These are phyloP conservation scores for Malurus elegans DNA, from an alignment of 2,113 vertebrate genomes.

Conservation along the genomic window DNA sequence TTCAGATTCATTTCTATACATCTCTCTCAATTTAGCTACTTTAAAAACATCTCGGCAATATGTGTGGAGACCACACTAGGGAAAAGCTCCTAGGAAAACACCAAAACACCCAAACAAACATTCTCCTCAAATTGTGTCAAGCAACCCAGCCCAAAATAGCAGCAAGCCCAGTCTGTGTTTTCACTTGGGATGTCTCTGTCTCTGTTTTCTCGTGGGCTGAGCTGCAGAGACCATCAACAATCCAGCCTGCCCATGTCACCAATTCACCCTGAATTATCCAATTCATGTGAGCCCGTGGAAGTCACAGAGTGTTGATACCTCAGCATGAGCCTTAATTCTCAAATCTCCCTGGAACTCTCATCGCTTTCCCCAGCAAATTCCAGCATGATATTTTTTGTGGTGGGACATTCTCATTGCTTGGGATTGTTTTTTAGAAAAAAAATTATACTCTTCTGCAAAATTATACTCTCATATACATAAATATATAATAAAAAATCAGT, in stretches of 20 bases:
- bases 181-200: neutral
- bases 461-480: neutral
- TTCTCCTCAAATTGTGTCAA: neutral
- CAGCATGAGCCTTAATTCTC: neutral
- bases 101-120: neutral
- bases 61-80: accelerated
- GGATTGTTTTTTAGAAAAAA: neutral
- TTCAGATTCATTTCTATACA: neutral
- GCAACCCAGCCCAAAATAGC: neutral
- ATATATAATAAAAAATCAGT: accelerated
- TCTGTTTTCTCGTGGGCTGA: neutral
- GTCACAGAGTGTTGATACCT: neutral
- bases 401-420: neutral
- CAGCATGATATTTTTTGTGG: neutral
- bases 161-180: neutral
- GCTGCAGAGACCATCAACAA: neutral
- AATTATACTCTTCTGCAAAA: neutral
- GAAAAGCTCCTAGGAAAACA: neutral
- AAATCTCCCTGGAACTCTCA: neutral
- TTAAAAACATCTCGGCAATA: neutral
- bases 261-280: neutral
- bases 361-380: neutral
- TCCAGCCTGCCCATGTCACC: neutral
- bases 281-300: neutral
- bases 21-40: neutral